Conservation (phyloP, 2,888 invertebrate species). For the Xanthia togata region DNA sequence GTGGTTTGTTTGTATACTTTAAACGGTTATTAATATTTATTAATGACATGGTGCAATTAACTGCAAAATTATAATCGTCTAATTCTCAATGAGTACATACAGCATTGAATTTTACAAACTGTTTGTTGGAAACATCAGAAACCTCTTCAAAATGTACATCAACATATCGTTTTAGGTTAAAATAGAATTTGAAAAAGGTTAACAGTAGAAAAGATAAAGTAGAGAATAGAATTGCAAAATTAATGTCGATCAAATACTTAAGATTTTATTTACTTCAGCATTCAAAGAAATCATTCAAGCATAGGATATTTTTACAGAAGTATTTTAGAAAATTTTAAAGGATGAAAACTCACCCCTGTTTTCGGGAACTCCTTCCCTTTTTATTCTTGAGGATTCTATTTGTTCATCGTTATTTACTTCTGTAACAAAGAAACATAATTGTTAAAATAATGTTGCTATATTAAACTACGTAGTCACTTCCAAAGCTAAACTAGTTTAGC, state of each 20-base stretch:
- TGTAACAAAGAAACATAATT: constrained; percentile 78
- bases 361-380: constrained; percentile 87
- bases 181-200: constrained; percentile 53
- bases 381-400: constrained; percentile 86
- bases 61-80: background rate
- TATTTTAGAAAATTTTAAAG: constrained; percentile 4
- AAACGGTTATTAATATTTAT: constrained; percentile 3
- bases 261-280: constrained; percentile 46
- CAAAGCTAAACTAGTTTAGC: background rate
- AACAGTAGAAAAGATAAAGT: constrained; percentile 43
- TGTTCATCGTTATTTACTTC: constrained; percentile 82
- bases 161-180: constrained; percentile 41
- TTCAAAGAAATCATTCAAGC: constrained; percentile 71
- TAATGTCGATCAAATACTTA: constrained; percentile 30
- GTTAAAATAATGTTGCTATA: background rate
- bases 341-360: constrained; percentile 86
- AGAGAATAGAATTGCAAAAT: constrained; percentile 43
- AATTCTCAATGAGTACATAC: background rate
- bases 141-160: constrained; percentile 58
- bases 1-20: constrained; percentile 4
- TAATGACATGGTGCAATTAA: background rate
- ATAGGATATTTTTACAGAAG: constrained; percentile 69
- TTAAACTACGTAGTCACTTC: background rate
- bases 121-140: constrained; percentile 45
- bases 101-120: background rate